Percentiles rank a stretch among this genome's conserved stretches.
These are phyloP conservation scores for Gavia stellata DNA, from an alignment of 2,113 vertebrate species.

Conservation along the genomic window DNA sequence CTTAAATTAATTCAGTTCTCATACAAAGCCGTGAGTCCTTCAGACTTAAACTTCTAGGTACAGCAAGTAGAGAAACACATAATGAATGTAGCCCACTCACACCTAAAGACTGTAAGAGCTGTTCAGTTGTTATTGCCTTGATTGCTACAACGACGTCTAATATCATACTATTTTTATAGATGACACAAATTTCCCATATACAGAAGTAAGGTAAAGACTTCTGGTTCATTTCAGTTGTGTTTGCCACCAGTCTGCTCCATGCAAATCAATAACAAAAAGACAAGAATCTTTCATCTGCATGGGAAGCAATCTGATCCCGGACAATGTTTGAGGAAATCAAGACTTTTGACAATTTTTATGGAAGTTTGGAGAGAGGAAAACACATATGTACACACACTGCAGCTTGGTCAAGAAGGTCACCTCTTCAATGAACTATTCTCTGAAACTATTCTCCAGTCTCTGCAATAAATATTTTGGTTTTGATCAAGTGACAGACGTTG, in stretches of 20 bases:
- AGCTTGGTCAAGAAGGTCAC: background rate
- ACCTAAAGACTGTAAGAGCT: background rate
- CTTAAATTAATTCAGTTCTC: background rate
- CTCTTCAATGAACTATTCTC: background rate
- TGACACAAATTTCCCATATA: background rate
- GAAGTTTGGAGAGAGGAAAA: background rate
- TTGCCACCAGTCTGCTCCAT: background rate
- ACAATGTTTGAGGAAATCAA: background rate
- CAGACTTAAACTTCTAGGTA: background rate
- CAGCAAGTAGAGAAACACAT: background rate
- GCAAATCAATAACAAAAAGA: background rate
- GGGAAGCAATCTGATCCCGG: background rate
- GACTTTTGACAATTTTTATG: background rate
- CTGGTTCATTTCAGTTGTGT: background rate
- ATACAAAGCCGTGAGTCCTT: background rate
- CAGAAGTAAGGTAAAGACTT: background rate
- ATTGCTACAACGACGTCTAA: background rate
- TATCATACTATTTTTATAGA: background rate
- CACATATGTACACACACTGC: background rate
- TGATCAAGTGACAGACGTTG: background rate
- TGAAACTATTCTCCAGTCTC: background rate
- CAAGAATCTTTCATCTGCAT: background rate
- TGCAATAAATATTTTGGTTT: background rate
- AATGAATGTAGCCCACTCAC: background rate
- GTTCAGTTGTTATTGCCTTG: background rate